Conservation (phyloP, 2,888 invertebrate genomes). For the Nowickia ferox region DNA sequence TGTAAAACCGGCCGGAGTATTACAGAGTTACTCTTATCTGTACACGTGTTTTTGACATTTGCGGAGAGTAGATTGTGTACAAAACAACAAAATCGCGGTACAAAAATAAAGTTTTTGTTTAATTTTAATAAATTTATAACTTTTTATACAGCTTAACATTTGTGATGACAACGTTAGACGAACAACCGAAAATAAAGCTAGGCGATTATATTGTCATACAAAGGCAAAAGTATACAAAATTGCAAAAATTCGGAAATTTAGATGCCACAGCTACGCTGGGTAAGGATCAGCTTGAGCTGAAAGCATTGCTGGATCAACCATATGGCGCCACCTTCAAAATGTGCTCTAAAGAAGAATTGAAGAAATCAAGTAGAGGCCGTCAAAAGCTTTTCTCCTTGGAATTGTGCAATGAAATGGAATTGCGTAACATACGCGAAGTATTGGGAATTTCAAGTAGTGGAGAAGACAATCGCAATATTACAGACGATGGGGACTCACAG, state of each 20-base stretch:
- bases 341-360: slow-evolving; percentile 84
- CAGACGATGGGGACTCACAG: slow-evolving; percentile 90
- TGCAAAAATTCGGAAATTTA: slow-evolving; percentile 88
- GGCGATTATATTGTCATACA: slow-evolving; percentile 91
- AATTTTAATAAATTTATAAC: not conserved
- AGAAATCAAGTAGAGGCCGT: slow-evolving; percentile 80
- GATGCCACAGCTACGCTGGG: slow-evolving; percentile 87
- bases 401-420: slow-evolving; percentile 83
- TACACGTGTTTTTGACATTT: slow-evolving; percentile 58
- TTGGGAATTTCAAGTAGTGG: slow-evolving; percentile 88
- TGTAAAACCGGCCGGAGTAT: not conserved
- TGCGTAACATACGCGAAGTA: slow-evolving; percentile 86
- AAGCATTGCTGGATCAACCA: slow-evolving; percentile 87
- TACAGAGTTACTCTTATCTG: slow-evolving; percentile 26
- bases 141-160: not conserved
- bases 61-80: not conserved
- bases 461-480: slow-evolving; percentile 92
- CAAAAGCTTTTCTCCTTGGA: slow-evolving; percentile 84
- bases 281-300: slow-evolving; percentile 88
- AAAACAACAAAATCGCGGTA: not conserved
- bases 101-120: not conserved
- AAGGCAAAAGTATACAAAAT: slow-evolving; percentile 90
- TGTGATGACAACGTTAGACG: slow-evolving; percentile 51
- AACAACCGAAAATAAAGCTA: slow-evolving; percentile 84
- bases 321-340: slow-evolving; percentile 91